A percentile compares a stretch with the other conserved stretches of the same genome.
These are phyloP conservation scores for Stegophylla sp. DNA, from an alignment of 2,888 invertebrate species.

Conservation along the genomic window DNA sequence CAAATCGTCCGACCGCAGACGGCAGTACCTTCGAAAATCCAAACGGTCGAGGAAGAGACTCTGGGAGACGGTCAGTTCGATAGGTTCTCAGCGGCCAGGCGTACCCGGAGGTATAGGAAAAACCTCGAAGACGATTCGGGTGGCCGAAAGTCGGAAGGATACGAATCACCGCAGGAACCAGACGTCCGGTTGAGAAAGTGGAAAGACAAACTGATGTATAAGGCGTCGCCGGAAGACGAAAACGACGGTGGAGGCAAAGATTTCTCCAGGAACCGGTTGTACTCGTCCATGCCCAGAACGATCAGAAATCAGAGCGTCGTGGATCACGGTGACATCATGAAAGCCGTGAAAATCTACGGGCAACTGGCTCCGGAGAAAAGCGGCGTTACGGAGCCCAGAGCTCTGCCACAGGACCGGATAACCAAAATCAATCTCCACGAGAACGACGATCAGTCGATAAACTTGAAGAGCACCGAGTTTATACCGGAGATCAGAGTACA, in stretches of 20 bases:
- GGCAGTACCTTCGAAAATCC: constrained; percentile 59
- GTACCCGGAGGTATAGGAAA: constrained; percentile 81
- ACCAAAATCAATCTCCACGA: constrained; percentile 53
- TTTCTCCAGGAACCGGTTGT: constrained; percentile 37
- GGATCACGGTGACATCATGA: constrained; percentile 54
- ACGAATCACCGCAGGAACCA: constrained; percentile 66
- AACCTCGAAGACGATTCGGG: constrained; percentile 64
- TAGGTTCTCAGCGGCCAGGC: constrained; percentile 79
- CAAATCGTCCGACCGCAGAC: constrained; percentile 68
- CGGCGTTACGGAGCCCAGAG: constrained; percentile 13
- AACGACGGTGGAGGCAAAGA: constrained; percentile 15
- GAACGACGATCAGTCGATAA: constrained; percentile 62
- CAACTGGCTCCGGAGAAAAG: constrained; percentile 43
- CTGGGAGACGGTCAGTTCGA: constrained; percentile 83
- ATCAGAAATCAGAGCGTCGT: constrained; percentile 48
- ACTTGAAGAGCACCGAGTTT: constrained; percentile 62
- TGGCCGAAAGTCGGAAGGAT: constrained; percentile 61
- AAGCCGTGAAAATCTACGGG: constrained; percentile 43
- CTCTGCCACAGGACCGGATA: constrained; percentile 25
- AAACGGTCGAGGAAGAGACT: constrained; percentile 65
- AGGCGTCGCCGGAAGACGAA: constrained; percentile 22
- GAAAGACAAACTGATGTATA: constrained; percentile 43
- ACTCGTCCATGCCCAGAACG: constrained; percentile 55
- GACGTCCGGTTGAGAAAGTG: constrained; percentile 64
- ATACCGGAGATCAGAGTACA: constrained; percentile 68